Base-by-base conservation (phyloP, 2,888 invertebrate species). In the Eupithecia vulgata region DNA sequence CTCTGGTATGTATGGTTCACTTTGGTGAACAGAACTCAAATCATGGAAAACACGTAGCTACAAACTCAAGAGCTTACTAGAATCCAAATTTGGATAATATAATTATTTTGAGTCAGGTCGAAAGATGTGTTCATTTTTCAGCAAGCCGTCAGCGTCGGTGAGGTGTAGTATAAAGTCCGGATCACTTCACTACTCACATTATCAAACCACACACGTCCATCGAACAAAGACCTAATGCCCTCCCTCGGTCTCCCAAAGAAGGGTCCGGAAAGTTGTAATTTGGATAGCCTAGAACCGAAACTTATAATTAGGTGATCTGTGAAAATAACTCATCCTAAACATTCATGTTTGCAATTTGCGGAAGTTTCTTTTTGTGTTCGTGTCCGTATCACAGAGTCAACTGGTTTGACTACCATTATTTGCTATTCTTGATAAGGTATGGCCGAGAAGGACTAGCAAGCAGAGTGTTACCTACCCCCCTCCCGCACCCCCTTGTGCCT, bases 401-500 rank as follows among this genome's bases (percentile, higher is more conserved):
- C 17, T n/a, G 7, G 17, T 17, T 45, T n/a, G 0, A n/a, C 48
- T n/a, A n/a, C 48, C 2, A n/a, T 45, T 40, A 45, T 48, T 48
- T 10, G 21, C 21, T 52, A 21, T 52, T 34, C 17, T 61, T 34
- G 34, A 12, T 6, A 8, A 34, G 17, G 17, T 7, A 21, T 17
- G 15, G 15, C 30, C 15, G 17, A 61, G 48, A 48, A 35, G 48
- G 5, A 35, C 21, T 30, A 34, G 61, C 61, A 52, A 45, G 52
- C 52, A 61, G 25, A 57, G 57, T 57, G 57, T 34, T 34, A 34
- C 34, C 34, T 17, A 57, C 67, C 13, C 52, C n/a, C 48, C 61
- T 21, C 37, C 34, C 77, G 67, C 61, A 59, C 72, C 59, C 75
- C 76, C 45, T 68, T 8, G 62, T 70, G 78, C 61, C 52, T 79